These are phyloP conservation scores for Anseranas semipalmata DNA, from an alignment of 2,113 vertebrate genomes.

Conservation along the genomic window DNA sequence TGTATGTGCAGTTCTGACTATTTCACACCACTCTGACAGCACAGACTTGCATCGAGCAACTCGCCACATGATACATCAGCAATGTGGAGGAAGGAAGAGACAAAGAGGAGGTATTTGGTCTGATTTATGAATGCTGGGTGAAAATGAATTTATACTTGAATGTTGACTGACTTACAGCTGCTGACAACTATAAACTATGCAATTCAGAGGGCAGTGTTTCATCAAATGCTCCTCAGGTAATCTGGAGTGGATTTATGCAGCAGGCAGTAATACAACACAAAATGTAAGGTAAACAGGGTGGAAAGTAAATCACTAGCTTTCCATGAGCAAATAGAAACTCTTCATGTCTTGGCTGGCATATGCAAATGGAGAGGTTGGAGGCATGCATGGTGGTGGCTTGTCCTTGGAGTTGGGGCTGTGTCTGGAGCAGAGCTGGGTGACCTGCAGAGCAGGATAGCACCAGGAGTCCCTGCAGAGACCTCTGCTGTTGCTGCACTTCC, in stretches of 20 bases:
- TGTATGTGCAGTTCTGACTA: rapidly evolving
- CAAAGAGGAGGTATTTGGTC: not conserved
- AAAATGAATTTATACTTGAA: not conserved
- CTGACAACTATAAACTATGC: not conserved
- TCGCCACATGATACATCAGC: no score
- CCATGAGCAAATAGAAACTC: not conserved
- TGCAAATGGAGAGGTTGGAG: not conserved
- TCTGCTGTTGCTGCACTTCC: not conserved
- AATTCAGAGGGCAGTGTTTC: not conserved
- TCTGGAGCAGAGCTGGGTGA: not conserved
- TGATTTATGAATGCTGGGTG: not conserved
- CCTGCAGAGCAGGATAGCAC: not conserved
- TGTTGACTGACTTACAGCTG: not conserved
- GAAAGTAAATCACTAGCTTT: not conserved
- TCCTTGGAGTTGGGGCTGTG: not conserved
- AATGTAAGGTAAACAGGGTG: not conserved
- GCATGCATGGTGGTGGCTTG: rapidly evolving
- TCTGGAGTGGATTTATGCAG: slow-evolving; percentile 5
- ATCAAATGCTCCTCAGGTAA: not conserved
- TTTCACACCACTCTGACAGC: not conserved
- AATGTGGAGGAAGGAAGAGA: not conserved
- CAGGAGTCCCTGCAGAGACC: not conserved
- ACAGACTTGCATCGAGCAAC: not conserved
- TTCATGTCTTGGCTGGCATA: not conserved
- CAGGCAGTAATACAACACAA: not conserved